A percentile compares a stretch with the other conserved stretches of the same genome.
Evolutionary conservation across 2,113 vertebrate genomes (phyloP).

Genomic region (Talpa occidentalis): DNA sequence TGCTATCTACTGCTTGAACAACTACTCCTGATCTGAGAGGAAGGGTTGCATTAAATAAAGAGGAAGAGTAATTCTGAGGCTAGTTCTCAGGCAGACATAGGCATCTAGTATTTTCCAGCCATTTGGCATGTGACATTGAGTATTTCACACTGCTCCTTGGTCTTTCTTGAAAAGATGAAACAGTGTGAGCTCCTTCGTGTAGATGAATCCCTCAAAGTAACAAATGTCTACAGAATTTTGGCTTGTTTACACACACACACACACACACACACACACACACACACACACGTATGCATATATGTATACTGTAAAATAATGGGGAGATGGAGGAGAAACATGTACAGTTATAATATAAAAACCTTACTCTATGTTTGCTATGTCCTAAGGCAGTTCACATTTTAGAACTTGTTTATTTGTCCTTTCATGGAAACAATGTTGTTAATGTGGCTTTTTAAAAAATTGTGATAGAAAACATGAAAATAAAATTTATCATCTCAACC

Average conservation of each 20-base stretch:
- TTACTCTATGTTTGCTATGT: background rate
- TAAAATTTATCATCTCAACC: background rate
- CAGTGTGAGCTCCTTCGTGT: background rate
- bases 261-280: background rate
- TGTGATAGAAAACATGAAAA: background rate
- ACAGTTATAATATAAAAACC: background rate
- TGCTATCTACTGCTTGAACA: background rate
- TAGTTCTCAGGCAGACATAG: background rate
- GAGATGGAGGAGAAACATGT: background rate
- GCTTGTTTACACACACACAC: background rate
- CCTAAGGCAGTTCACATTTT: background rate
- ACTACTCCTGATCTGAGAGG: background rate
- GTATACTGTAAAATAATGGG: background rate
- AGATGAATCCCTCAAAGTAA: background rate
- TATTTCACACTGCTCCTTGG: background rate
- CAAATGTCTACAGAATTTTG: background rate
- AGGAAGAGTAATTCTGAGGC: background rate
- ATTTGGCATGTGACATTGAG: background rate
- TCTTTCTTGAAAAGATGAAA: background rate
- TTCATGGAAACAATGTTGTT: background rate
- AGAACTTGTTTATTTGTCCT: background rate
- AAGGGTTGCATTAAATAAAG: background rate
- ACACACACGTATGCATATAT: background rate
- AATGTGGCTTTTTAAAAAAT: background rate
- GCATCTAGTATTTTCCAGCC: background rate